phyloP scores from a whole-genome alignment of 2,113 vertebrate species.

The Lathamus discolor region DNA sequence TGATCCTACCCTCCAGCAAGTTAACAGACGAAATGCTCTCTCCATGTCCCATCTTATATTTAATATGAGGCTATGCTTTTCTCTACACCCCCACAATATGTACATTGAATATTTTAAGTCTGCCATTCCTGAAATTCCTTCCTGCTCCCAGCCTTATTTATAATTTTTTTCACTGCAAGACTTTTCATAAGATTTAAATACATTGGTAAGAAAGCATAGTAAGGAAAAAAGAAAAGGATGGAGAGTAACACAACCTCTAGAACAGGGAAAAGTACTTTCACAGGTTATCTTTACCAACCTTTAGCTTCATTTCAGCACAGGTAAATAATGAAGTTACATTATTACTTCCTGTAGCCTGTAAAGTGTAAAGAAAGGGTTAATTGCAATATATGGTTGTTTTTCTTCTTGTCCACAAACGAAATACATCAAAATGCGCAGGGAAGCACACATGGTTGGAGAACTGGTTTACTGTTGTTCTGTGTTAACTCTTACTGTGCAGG shows the following conservation, averaged over 20 bases:
- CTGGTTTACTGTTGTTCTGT: background rate
- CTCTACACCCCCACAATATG: background rate
- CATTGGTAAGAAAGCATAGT: background rate
- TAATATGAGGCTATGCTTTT: background rate
- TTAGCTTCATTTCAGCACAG: background rate
- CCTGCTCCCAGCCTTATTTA: background rate
- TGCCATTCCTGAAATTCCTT: background rate
- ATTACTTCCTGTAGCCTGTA: background rate
- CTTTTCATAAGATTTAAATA: background rate
- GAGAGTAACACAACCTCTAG: background rate
- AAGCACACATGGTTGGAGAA: fast-evolving
- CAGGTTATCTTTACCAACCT: background rate
- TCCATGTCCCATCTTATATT: background rate
- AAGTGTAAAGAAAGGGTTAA: background rate
- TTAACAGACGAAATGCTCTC: background rate
- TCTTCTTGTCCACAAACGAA: background rate
- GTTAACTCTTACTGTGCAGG: background rate
- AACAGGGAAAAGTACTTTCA: background rate
- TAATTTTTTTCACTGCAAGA: background rate
- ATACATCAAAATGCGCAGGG: background rate
- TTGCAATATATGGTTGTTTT: background rate
- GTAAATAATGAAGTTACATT: background rate
- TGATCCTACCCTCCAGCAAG: background rate
- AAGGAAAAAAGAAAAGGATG: background rate
- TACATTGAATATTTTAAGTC: background rate